Evolutionary conservation across 2,888 invertebrate genomes (phyloP).

Genomic region (Lepidonotus clava): DNA sequence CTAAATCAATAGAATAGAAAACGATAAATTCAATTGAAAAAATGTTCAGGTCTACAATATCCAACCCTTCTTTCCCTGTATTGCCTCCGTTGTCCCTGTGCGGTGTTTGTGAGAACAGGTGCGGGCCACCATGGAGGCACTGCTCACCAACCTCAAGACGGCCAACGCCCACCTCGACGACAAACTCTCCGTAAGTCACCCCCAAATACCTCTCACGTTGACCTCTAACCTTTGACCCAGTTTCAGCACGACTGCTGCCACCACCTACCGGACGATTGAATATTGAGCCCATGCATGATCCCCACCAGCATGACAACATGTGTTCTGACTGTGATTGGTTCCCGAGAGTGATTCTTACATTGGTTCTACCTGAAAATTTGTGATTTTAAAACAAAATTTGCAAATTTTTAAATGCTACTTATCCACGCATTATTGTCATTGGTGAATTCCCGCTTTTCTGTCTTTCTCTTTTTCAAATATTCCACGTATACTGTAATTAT

Average conservation of each 20-base stretch:
- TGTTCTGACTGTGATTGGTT: conserved; percentile 24
- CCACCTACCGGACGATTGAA: neutral
- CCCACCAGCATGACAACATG: conserved; percentile 8
- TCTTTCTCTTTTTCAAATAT: no score
- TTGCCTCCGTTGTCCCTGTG: neutral
- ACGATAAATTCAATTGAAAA: no score
- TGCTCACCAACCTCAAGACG: conserved; percentile 75
- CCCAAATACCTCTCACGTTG: neutral
- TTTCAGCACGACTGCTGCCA: neutral
- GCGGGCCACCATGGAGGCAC: conserved; percentile 73
- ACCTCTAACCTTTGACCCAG: neutral
- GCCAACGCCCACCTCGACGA: conserved; percentile 74
- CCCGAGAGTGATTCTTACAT: no score
- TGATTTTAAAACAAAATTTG: no score
- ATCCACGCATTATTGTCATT: no score
- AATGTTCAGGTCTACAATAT: no score
- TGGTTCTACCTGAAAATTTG: no score
- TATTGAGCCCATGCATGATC: neutral
- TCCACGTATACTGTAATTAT: no score
- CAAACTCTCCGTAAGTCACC: conserved; percentile 72
- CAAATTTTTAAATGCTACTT: no score
- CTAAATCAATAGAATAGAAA: no score
- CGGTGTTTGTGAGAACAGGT: conserved; percentile 66
- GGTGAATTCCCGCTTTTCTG: no score
- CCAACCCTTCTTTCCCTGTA: neutral